Evolutionary conservation across 2,113 vertebrate species (phyloP).

Genomic region (Callorhinus ursinus): DNA sequence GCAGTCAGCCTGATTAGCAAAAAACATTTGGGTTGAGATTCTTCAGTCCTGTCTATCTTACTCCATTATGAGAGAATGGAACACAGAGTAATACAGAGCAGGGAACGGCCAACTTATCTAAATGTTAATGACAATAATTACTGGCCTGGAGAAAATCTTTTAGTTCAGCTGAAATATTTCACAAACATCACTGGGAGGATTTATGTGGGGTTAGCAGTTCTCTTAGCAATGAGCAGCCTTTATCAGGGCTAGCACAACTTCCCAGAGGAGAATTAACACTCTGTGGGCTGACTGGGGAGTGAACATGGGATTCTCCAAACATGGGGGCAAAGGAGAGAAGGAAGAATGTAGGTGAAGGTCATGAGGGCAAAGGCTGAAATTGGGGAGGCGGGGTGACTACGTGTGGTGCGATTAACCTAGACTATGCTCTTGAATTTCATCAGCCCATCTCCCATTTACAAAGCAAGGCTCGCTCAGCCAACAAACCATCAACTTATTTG

Average conservation of each 20-base stretch:
- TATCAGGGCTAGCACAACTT: neutral
- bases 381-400: fast-evolving
- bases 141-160: conserved; percentile 64
- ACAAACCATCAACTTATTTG: neutral
- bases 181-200: conserved; percentile 63
- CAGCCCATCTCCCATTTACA: neutral
- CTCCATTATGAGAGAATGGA: conserved; percentile 21
- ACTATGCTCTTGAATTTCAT: neutral
- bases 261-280: neutral
- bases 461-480: neutral
- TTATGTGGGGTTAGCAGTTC: conserved; percentile 37
- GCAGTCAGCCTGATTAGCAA: conserved; percentile 5
- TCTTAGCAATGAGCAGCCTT: neutral
- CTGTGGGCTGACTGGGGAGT: fast-evolving
- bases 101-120: conserved; percentile 60
- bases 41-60: neutral
- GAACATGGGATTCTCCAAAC: neutral
- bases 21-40: conserved; percentile 16
- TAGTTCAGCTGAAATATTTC: conserved; percentile 66
- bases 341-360: neutral
- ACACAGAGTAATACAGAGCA: neutral
- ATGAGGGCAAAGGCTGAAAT: neutral
- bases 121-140: conserved; percentile 74
- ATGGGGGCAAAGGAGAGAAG: neutral
- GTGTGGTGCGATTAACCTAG: neutral